Evolutionary conservation across 2,888 invertebrate genomes (phyloP).

Genomic region (Ormyrus thymus): DNA sequence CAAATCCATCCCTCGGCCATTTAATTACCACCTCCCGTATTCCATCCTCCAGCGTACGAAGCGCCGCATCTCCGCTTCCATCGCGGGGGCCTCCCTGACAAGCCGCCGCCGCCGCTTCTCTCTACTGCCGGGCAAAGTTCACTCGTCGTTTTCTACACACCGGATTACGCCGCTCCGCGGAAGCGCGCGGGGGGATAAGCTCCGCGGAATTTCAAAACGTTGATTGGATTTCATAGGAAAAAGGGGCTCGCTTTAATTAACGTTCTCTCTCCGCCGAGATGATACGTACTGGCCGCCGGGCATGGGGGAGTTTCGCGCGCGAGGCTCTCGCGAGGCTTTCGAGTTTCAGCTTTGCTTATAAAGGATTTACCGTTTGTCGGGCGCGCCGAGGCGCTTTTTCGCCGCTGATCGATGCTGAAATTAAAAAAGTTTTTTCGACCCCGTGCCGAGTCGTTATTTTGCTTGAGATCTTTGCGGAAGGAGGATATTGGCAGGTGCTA

Average conservation of each 20-base stretch:
- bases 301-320: slow-evolving; percentile 14
- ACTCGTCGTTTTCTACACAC: slow-evolving; percentile 56
- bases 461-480: background rate
- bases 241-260: slow-evolving; percentile 48
- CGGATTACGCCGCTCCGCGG: slow-evolving; percentile 59
- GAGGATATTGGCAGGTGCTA: too few species aligned
- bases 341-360: slow-evolving; percentile 17
- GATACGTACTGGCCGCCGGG: slow-evolving; percentile 20
- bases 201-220: slow-evolving; percentile 51
- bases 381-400: background rate
- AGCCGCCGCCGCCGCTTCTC: slow-evolving; percentile 34
- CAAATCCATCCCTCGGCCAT: too few species aligned
- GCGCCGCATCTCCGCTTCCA: too few species aligned
- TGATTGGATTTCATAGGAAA: slow-evolving; percentile 51
- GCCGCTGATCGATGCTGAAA: background rate
- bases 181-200: slow-evolving; percentile 11
- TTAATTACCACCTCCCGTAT: too few species aligned
- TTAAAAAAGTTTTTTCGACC: slow-evolving; percentile 1
- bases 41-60: too few species aligned
- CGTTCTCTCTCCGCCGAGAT: slow-evolving; percentile 6
- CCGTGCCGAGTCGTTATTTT: background rate
- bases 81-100: slow-evolving; percentile 50
- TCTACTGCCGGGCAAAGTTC: slow-evolving; percentile 63
- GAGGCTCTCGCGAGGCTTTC: background rate
- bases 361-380: slow-evolving; percentile 40